Evolutionary conservation across 2,797 vertebrate genomes (phyloP), one percentile per base, ranked within the genome.

Genomic region (Austrolebias charrua): DNA sequence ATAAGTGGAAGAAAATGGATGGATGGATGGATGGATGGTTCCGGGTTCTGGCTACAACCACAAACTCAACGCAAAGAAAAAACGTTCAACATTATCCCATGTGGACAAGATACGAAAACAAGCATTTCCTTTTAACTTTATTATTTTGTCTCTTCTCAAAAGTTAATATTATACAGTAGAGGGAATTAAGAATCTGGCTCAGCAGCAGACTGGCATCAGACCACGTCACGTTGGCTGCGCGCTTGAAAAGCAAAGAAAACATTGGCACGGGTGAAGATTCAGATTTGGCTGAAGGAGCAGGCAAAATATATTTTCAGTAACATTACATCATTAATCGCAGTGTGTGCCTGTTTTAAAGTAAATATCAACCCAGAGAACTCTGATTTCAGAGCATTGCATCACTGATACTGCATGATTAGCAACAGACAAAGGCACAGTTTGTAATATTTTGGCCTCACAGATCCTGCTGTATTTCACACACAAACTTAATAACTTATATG

Each of bases 271-370:
- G 57, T 66, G 73, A 82, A 83, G 76, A 79, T 82, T 69, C 15
- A 10, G 20, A 57, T 66, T 76, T 76, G 81, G 82, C 80, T 63
- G 55, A 55, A 52, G 45, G 35, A 70, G 63, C 55, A 50, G 60
- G 67, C 55, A 53, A 81, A 69, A 89, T 81, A 78, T 81, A 83
- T 86, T 85, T 83, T 81, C 78, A 75, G 75, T 58, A 81, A 79
- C 77, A 80, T 86, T 65, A 85, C 80, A 81, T 84, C 80, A 87
- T 69, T 68, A 70, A 73, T 57, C 58, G 66, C 70, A 59, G 54
- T 38, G 58, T 72, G 69, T 65, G n/a, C n/a, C 44, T 65, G 56
- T 65, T 75, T 76, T 79, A 73, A 71, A 66, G n/a, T 80, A 67
- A 60, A 66, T 51, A 62, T 76, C 67, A 61, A 57, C 60, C 55